Evolutionary conservation across 2,888 invertebrate genomes (phyloP), one percentile per base, ranked within the genome.

Genomic region (Resseliella maxima): DNA sequence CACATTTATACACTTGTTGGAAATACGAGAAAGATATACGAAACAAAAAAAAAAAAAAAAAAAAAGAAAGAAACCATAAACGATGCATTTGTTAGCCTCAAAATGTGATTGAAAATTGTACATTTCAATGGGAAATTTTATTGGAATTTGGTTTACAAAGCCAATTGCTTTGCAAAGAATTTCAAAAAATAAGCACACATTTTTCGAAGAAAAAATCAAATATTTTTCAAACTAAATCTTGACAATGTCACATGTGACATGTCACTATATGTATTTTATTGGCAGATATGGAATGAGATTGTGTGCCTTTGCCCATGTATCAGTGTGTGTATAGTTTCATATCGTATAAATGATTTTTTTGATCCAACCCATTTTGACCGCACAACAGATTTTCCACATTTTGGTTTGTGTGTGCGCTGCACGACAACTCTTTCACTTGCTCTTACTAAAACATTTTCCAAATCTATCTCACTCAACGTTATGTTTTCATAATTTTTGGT

Each of bases 311-410:
- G 41, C 5, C 6, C 41, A 12, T 41, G 41, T 41, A 41, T 41
- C 15, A 18, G 15, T 50, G 1, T 18, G 18, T 36, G 83, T 38
- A 83, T 38, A 83, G 83, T 38, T 38, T 83, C 24, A n/a, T 72
- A 83, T 38, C 83, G 83, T n/a, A 83, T 83, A 83, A 83, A 86
- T 81, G 45, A 86, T 81, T 31, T 72, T 86, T 72, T 85, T 85
- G 46, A 85, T 85, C 86, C 86, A 86, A 86, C 86, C 86, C 86
- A 86, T 86, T 86, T 86, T 86, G 85, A 86, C 86, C 86, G 85
- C 86, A 86, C 35, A 72, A 50, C 85, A 86, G 50, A 59, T 86
- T 85, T 83, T 83, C 83, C 83, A 83, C 38, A 83, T 83, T 83
- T 83, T n/a, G 83, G 83, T 83, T 83, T 83, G 83, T 83, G 83